Conservation (phyloP, 2,888 invertebrate species). For the Xestia ashworthii region DNA sequence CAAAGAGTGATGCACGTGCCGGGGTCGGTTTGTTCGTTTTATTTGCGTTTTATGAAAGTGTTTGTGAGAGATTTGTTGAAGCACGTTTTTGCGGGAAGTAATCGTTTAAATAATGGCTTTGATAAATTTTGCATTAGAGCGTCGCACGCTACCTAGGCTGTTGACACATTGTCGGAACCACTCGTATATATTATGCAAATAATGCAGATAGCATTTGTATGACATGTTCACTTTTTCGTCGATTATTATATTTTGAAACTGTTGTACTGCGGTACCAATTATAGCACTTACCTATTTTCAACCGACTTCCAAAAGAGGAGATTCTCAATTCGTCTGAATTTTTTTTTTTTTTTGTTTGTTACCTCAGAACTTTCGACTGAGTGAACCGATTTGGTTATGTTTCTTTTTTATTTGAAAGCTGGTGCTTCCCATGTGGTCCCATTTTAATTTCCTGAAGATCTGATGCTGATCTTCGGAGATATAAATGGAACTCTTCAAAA, state of each 20-base stretch:
- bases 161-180: constrained; percentile 25
- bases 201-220: constrained; percentile 26
- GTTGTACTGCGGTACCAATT: not conserved
- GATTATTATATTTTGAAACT: not conserved
- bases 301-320: no score
- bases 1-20: constrained; percentile 48
- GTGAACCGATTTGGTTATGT: no score
- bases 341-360: no score
- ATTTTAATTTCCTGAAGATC: no score
- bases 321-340: no score
- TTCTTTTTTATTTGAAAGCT: no score
- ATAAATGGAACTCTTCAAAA: no score
- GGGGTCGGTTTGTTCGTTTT: constrained; percentile 23
- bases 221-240: not conserved
- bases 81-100: constrained; percentile 34
- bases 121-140: constrained; percentile 44
- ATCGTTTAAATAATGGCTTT: constrained; percentile 52
- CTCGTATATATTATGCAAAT: constrained; percentile 19
- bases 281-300: not conserved
- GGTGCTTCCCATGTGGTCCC: no score
- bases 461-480: no score
- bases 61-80: constrained; percentile 41
- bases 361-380: no score
- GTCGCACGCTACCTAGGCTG: constrained; percentile 25
- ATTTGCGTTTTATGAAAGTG: constrained; percentile 50